A percentile compares a stretch with the other conserved stretches of the same genome.
Conservation (phyloP, 2,888 invertebrate genomes). For the Eudasyphora cyanicolor region DNA sequence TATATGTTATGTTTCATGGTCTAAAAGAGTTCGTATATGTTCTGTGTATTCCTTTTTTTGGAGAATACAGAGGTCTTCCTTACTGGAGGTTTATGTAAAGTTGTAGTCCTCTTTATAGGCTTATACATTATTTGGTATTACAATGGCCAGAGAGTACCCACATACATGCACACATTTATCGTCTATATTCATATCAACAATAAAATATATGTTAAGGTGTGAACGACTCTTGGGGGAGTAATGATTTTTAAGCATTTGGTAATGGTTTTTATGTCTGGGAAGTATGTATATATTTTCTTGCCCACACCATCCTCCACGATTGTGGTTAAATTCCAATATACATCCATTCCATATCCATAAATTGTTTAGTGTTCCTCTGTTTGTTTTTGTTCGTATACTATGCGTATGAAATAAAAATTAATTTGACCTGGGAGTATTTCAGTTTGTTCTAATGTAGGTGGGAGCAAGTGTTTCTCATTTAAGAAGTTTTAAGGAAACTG, state of each 20-base stretch:
- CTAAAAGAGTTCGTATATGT: not conserved
- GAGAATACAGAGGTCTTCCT: not conserved
- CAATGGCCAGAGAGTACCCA: not conserved
- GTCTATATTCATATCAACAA: not conserved
- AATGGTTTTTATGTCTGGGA: constrained; percentile 27
- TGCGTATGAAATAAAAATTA: constrained; percentile 22
- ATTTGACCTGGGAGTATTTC: constrained; percentile 32
- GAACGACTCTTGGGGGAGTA: constrained; percentile 63
- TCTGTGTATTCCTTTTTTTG: not conserved
- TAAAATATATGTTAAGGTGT: constrained; percentile 60
- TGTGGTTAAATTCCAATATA: constrained; percentile 34
- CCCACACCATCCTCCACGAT: not conserved
- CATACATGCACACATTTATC: not conserved
- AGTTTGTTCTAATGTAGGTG: not conserved
- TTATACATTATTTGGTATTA: not conserved
- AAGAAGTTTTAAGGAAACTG: no score
- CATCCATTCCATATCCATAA: constrained; percentile 13
- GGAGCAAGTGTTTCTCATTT: not conserved
- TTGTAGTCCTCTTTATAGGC: constrained; percentile 18
- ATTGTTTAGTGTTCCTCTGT: not conserved
- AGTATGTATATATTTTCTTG: not conserved
- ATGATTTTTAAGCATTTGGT: constrained; percentile 49
- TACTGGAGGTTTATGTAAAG: not conserved
- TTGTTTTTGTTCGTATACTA: not conserved
- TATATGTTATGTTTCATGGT: not conserved